Percentiles rank a stretch among this genome's conserved stretches.
phyloP scores from a whole-genome alignment of 2,113 vertebrate genomes.

The Rafetus swinhoei region DNA sequence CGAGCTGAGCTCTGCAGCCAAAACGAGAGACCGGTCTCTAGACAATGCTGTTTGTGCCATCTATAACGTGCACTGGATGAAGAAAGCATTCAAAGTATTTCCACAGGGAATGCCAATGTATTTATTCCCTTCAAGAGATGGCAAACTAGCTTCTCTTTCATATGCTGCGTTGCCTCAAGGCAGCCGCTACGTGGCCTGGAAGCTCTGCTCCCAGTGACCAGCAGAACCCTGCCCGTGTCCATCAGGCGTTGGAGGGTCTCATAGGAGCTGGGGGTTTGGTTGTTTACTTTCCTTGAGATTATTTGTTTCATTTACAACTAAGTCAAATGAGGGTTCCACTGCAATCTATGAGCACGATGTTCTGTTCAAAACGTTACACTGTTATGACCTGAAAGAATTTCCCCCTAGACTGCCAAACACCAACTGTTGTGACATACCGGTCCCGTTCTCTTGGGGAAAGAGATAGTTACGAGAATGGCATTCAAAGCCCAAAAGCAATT shows the following conservation, averaged over 20 bases:
- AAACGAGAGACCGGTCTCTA: not conserved
- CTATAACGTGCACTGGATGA: rapidly evolving
- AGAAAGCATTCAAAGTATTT: not conserved
- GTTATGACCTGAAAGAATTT: not conserved
- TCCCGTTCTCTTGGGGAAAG: not conserved
- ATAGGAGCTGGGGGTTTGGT: not conserved
- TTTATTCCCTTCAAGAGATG: not conserved
- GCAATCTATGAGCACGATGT: not conserved
- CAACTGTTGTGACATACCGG: not conserved
- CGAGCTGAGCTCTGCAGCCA: not conserved
- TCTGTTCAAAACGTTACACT: not conserved
- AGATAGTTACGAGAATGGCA: not conserved
- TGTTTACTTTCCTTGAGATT: constrained; percentile 5
- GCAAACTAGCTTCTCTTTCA: not conserved
- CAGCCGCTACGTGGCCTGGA: rapidly evolving
- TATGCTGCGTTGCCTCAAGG: not conserved
- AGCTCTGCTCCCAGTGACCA: not conserved
- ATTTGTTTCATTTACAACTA: constrained; percentile 2
- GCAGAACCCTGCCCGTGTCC: not conserved
- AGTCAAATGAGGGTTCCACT: not conserved
- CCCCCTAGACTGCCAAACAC: not conserved
- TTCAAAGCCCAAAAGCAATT: not conserved
- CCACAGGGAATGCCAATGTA: not conserved
- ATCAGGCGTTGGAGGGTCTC: rapidly evolving
- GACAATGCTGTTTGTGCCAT: rapidly evolving